Evolutionary conservation across 2,113 vertebrate species (phyloP).

Genomic region (Suncus etruscus): DNA sequence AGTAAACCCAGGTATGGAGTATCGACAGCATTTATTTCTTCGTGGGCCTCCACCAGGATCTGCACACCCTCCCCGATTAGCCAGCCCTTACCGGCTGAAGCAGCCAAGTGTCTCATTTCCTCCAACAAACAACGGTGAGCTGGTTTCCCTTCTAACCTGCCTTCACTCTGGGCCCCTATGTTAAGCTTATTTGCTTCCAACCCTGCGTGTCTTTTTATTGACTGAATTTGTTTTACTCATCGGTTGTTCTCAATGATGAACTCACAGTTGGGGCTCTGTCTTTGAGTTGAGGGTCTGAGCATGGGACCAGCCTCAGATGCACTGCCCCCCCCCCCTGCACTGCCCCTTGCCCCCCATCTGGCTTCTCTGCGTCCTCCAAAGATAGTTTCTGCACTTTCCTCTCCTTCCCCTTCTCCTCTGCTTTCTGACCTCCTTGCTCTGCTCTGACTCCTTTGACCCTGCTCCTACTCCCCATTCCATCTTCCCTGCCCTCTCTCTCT

Average conservation of each 20-base stretch:
- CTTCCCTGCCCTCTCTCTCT: background rate
- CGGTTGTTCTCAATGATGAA: too few species aligned
- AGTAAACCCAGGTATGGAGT: slow-evolving; percentile 86
- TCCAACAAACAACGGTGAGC: slow-evolving; percentile 91
- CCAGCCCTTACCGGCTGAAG: slow-evolving; percentile 88
- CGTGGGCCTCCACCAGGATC: slow-evolving; percentile 86
- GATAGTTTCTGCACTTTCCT: too few species aligned
- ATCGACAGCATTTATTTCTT: slow-evolving; percentile 87
- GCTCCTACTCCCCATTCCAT: accelerated
- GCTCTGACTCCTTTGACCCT: accelerated
- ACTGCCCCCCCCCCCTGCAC: background rate
- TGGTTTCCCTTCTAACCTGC: background rate
- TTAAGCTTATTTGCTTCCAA: background rate
- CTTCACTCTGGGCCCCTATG: background rate
- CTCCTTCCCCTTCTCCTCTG: too few species aligned
- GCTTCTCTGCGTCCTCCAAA: background rate
- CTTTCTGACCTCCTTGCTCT: accelerated
- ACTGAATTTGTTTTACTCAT: too few species aligned
- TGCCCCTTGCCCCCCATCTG: background rate
- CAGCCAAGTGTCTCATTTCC: slow-evolving; percentile 89
- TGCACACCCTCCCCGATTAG: slow-evolving; percentile 84
- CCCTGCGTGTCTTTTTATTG: background rate
- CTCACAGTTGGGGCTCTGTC: too few species aligned
- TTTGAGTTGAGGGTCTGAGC: too few species aligned
- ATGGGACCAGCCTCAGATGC: too few species aligned